Base-by-base conservation (phyloP, 2,113 vertebrate species). In the Cottus gobio region DNA sequence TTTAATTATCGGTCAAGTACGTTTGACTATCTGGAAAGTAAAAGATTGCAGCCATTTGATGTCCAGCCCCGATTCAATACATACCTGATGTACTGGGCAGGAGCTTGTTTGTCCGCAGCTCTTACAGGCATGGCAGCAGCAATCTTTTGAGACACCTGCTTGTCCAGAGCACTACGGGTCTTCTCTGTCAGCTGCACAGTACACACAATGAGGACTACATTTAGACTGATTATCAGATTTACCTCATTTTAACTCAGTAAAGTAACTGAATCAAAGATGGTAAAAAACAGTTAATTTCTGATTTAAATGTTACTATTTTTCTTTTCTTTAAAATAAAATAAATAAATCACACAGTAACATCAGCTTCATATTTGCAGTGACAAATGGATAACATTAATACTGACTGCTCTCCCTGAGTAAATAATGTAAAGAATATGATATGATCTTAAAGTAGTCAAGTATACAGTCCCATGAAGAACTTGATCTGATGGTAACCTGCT, bases 71-170 rank as follows among this genome's bases (percentile, higher is more conserved):
- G 24, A 57, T 11, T 31, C 0, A 7, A 56, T 26, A 54, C 68
- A 73, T 72, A 99, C 98, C 98, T 95, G 88, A 99, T 99, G 84
- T 99, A 99, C 71, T 99, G 98, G 30, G 98, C 98, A 61, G 97
- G 98, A 75, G 97, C 98, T 67, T 96, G 96, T 87, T 99, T 99
- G 91, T 99, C 98, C 65, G 98, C 98, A 62, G 98, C 98, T 90
- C 98, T 95, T 70, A 99, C 98, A 12, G 98, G 98, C 98, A 99
- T 99, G 76, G 98, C 98, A n/a, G 98, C 98, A 9, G 97, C 98
- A 7, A 99, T 97, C 91, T 99, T 99, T 77, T 99, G 98, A 0
- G 98, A 99, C 1, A 99, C 97, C 2, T 96, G 97, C 77, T 99
- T 99, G 61, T 97, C 96, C 86, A 99, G 92, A 26, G 98, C 98